A percentile compares a stretch with the other conserved stretches of the same genome.
phyloP scores from a whole-genome alignment of 2,888 invertebrate species.

The Lepidochrysops patricia region DNA sequence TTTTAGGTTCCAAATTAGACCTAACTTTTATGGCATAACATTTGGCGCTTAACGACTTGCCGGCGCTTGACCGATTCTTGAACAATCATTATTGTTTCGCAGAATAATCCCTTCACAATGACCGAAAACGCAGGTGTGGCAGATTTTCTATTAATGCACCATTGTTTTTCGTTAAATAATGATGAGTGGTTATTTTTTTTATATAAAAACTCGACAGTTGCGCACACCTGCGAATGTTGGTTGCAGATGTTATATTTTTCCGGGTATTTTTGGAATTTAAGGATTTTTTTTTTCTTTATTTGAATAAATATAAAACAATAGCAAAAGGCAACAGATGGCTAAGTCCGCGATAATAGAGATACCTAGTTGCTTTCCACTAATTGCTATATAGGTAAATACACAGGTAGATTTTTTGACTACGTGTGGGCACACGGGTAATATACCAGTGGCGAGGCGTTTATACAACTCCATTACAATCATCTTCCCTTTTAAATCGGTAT shows the following conservation, averaged over 20 bases:
- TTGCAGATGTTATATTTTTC: background rate
- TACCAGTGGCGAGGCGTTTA: too few species aligned
- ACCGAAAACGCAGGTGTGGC: constrained; percentile 1
- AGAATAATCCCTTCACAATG: constrained; percentile 2
- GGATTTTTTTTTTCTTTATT: background rate
- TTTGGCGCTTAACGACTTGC: background rate
- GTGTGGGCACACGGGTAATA: too few species aligned
- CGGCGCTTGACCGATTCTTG: background rate
- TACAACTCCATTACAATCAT: too few species aligned
- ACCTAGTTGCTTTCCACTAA: too few species aligned
- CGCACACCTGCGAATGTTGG: background rate
- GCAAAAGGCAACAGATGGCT: background rate
- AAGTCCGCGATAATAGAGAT: too few species aligned
- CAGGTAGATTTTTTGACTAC: too few species aligned
- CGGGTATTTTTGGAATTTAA: background rate
- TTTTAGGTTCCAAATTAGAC: background rate
- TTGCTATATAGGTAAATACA: too few species aligned
- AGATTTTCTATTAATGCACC: background rate
- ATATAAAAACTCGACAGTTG: background rate
- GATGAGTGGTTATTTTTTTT: background rate
- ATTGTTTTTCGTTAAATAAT: background rate
- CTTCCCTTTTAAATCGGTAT: too few species aligned
- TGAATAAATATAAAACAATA: background rate
- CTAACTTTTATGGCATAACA: background rate
- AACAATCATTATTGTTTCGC: constrained; percentile 2